These are phyloP conservation scores for Heliconius nattereri DNA, from an alignment of 1,140 invertebrate genomes.

Conservation along the genomic window DNA sequence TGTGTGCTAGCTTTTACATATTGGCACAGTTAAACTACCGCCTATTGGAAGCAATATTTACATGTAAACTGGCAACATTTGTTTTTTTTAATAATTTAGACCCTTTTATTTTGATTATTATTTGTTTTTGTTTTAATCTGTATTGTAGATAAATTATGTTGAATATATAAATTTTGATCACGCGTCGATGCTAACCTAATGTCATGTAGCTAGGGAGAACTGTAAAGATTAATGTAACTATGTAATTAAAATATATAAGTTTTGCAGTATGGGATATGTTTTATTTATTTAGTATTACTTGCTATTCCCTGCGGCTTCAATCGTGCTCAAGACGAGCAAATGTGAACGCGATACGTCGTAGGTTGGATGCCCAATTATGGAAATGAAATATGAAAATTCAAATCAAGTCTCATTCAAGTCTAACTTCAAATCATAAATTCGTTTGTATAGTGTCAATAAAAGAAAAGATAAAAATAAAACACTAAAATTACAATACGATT, in stretches of 20 bases:
- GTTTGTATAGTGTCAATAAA: background rate
- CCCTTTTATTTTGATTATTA: background rate
- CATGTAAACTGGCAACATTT: background rate
- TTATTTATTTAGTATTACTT: conserved; percentile 34
- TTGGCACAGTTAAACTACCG: background rate
- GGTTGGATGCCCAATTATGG: no score
- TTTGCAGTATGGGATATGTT: conserved; percentile 62
- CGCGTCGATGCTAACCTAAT: conserved; percentile 72
- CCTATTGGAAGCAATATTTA: background rate
- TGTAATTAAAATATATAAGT: conserved; percentile 81
- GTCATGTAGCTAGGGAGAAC: conserved; percentile 75
- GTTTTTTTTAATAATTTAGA: background rate
- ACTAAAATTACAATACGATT: conserved; percentile 71
- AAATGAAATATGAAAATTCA: no score
- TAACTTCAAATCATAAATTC: no score
- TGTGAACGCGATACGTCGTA: no score
- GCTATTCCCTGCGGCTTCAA: background rate
- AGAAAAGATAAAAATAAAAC: conserved; percentile 53
- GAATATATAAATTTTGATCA: conserved; percentile 77
- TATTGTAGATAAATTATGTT: conserved; percentile 79
- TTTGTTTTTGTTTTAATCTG: conserved; percentile 68
- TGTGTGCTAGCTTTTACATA: background rate
- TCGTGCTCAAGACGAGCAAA: no score
- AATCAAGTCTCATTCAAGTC: no score
- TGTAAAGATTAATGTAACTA: conserved; percentile 81